Base-by-base conservation (phyloP, 1,140 invertebrate species). In the Zophobas atratus region DNA sequence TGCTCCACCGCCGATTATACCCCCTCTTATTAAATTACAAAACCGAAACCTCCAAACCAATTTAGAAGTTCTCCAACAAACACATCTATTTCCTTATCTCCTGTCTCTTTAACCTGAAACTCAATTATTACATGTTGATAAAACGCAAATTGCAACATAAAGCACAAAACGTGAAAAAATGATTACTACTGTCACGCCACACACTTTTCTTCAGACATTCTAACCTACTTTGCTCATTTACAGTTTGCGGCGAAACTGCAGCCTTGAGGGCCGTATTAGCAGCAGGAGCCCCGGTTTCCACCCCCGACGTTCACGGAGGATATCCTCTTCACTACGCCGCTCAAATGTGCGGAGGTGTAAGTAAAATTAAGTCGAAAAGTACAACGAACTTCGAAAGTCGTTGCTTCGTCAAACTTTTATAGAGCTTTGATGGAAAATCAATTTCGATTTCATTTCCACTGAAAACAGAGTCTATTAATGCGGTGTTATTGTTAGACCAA, bases 311-410 rank as follows among this genome's bases (percentile, higher is more conserved):
- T 74, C 96, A 99, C 84, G 95, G 96, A 2, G 98, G 98, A 5
- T 97, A 95, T 83, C 97, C 98, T 0, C 88, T 99, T 34, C 98
- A 99, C 86, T 99, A 99, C 88, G 97, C 98, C 0, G 97, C 97
- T 32, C 97, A 99, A 87, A 97, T 98, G 92, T 97, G 96, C 84
- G 96, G 94, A 0, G 92, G 93, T 20, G 92, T 92, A 81, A 84
- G 84, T 80, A 63, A 2, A 39, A 33, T 41, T 70, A 41, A 20
- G 3, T 70, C 5, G 33, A 48, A 70, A 70, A 38, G 67, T 46
- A 46, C 34, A 60, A 5, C 5, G 53, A 56, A 56, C n/a, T 5
- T 56, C 20, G 53, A 56, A 56, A 56, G n/a, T 32, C 53, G 5
- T 56, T 32, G 20, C 43, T 46, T 8, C 43, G 43, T 46, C 20